A percentile compares a stretch with the other conserved stretches of the same genome.
phyloP scores from a whole-genome alignment of 1,140 invertebrate genomes.

The Periplaneta americana region DNA sequence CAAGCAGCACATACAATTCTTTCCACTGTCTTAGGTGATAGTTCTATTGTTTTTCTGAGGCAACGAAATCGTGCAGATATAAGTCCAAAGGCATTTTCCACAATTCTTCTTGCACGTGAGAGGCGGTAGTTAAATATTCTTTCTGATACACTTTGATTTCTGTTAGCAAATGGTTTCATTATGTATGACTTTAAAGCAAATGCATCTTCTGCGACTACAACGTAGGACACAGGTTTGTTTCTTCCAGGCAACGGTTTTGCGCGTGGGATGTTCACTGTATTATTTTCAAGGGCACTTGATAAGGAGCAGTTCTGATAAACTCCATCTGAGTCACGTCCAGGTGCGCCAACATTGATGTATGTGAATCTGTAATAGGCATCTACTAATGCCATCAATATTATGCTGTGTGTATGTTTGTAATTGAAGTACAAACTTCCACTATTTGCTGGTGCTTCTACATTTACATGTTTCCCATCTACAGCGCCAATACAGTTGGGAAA shows the following conservation, averaged over 20 bases:
- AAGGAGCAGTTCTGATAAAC: conserved; percentile 30
- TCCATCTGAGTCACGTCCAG: conserved; percentile 33
- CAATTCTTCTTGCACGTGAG: too few relatives aligned
- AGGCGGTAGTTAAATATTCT: conserved; percentile 42
- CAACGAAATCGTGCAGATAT: too few relatives aligned
- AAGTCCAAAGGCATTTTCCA: too few relatives aligned
- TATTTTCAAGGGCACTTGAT: conserved; percentile 14
- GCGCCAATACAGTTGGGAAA: conserved; percentile 32
- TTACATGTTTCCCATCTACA: conserved; percentile 35
- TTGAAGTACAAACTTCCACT: conserved; percentile 32
- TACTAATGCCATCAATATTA: conserved; percentile 33
- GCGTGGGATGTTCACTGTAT: conserved; percentile 24
- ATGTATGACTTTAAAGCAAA: conserved; percentile 37
- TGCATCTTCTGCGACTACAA: conserved; percentile 36
- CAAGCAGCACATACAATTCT: too few relatives aligned
- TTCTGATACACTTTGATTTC: conserved; percentile 28
- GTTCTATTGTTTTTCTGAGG: too few relatives aligned
- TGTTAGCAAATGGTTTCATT: conserved; percentile 39
- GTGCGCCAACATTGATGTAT: conserved; percentile 34
- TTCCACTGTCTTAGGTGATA: too few relatives aligned
- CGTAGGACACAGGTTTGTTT: conserved; percentile 20
- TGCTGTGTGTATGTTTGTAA: conserved; percentile 34
- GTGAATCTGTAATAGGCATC: conserved; percentile 37
- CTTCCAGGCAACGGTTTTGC: conserved; percentile 18
- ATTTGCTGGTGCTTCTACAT: conserved; percentile 21